Evolutionary conservation across 2,888 invertebrate species (phyloP), one percentile per base, ranked within the genome.

Genomic region (Tachina fera): DNA sequence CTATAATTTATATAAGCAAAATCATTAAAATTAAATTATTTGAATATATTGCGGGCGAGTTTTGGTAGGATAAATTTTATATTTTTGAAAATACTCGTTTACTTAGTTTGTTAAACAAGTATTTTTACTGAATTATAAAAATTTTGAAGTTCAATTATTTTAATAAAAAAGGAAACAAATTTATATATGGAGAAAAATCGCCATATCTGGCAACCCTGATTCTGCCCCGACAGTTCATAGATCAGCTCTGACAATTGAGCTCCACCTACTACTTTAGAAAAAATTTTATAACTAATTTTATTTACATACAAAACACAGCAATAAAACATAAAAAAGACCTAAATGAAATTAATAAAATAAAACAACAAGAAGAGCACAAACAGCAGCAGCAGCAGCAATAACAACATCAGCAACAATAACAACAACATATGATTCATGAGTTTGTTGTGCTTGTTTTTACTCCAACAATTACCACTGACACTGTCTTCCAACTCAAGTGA

Each of bases 351-450:
- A 71, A 74, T 68, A 49, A n/a, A n/a, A 87, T 68, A 49, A 87
- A 22, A 76, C 67, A 83, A 68, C 39, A 81, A 79, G 72, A 84
- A 68, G 39, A 53, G 72, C 63, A 83, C 31, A 31, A 31, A 6
- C 31, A 31, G 31, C 31, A 31, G 3, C 31, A 31, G 31, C 4
- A 31, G 31, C 31, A 31, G 31, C 31, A 31, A 1, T 6, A 31
- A 0, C 31, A 6, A 31, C 31, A 31, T 6, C 31, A 79, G 77
- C 75, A 84, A 65, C 43, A 53, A 76, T 61, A 83, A 71, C 16
- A 81, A 79, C 71, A 82, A 43, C 72, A 70, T 45, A 72, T 82
- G 83, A 79, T 78, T 76, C 74, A 86, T 75, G 75, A 61, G 65
- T 77, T 84, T 76, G 74, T 74, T 82, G 56, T 58, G 45, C 16